These are phyloP conservation scores for Actenoides hombroni DNA, from an alignment of 2,113 vertebrate genomes.

Conservation along the genomic window DNA sequence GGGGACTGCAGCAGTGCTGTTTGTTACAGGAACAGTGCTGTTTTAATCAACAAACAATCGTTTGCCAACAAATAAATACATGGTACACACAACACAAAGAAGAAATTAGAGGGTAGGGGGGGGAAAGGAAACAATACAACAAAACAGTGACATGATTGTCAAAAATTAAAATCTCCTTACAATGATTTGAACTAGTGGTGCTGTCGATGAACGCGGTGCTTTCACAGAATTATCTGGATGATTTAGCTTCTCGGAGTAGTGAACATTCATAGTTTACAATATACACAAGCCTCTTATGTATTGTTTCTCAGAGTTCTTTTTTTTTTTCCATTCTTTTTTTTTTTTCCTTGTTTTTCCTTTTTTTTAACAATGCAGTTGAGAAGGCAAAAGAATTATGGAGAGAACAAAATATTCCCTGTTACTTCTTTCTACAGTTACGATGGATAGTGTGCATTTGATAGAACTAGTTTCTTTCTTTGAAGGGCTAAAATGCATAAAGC, in stretches of 20 bases:
- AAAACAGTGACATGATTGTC: constrained; percentile 94
- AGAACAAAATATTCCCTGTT: constrained; percentile 73
- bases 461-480: constrained; percentile 75
- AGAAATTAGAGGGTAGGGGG: constrained; percentile 61
- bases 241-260: constrained; percentile 72
- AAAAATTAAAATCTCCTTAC: constrained; percentile 91
- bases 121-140: constrained; percentile 71
- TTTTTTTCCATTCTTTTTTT: neutral
- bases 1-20: constrained; percentile 94
- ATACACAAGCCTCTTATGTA: constrained; percentile 79
- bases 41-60: constrained; percentile 93
- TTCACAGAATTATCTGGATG: constrained; percentile 68
- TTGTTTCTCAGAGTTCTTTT: constrained; percentile 59
- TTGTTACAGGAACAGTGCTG: constrained; percentile 90
- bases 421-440: constrained; percentile 72
- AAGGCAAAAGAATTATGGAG: constrained; percentile 76
- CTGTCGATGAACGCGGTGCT: constrained; percentile 60
- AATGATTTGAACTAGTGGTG: constrained; percentile 92
- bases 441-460: constrained; percentile 71
- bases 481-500: constrained; percentile 80
- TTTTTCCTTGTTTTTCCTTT: constrained; percentile 47
- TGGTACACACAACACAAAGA: constrained; percentile 87
- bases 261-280: constrained; percentile 81
- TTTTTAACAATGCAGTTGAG: constrained; percentile 72
- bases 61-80: constrained; percentile 99